Percentiles rank a stretch among this genome's conserved stretches.
These are phyloP conservation scores for Ochropleura plecta DNA, from an alignment of 2,888 invertebrate species.

Conservation along the genomic window DNA sequence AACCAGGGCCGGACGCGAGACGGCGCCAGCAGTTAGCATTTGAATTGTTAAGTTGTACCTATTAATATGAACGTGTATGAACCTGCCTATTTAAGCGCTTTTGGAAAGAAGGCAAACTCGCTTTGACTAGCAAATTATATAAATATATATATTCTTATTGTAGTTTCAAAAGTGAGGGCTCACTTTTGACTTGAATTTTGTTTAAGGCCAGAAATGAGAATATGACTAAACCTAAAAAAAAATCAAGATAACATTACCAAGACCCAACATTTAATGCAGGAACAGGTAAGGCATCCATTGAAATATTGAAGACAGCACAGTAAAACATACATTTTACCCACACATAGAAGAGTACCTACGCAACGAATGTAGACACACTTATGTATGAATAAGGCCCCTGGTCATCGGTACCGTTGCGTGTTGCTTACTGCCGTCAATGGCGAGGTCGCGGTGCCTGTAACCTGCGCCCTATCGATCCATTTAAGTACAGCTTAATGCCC, in stretches of 20 bases:
- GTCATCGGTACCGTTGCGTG: slow-evolving; percentile 84
- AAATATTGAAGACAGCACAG: not conserved
- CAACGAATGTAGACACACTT: not conserved
- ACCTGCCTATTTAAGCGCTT: not conserved
- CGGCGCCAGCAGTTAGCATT: not conserved
- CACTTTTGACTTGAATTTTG: too few species aligned
- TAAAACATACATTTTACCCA: not conserved
- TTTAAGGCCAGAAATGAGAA: not conserved
- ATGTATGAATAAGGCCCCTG: slow-evolving; percentile 57
- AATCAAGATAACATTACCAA: not conserved
- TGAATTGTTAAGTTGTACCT: not conserved
- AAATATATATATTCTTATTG: too few species aligned
- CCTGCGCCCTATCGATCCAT: slow-evolving; percentile 86
- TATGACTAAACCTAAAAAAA: too few species aligned
- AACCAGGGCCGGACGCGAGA: too few species aligned
- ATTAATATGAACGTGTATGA: not conserved
- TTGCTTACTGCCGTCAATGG: slow-evolving; percentile 74
- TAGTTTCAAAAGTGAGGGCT: too few species aligned
- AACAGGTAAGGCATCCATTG: not conserved
- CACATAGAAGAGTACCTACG: not conserved
- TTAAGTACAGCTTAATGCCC: slow-evolving; percentile 71
- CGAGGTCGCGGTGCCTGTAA: slow-evolving; percentile 82
- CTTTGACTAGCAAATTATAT: not conserved
- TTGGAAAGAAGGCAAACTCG: not conserved
- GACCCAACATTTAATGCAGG: too few species aligned